These are phyloP conservation scores for Oreochromis mossambicus DNA, from an alignment of 2,797 vertebrate genomes.

Conservation along the genomic window DNA sequence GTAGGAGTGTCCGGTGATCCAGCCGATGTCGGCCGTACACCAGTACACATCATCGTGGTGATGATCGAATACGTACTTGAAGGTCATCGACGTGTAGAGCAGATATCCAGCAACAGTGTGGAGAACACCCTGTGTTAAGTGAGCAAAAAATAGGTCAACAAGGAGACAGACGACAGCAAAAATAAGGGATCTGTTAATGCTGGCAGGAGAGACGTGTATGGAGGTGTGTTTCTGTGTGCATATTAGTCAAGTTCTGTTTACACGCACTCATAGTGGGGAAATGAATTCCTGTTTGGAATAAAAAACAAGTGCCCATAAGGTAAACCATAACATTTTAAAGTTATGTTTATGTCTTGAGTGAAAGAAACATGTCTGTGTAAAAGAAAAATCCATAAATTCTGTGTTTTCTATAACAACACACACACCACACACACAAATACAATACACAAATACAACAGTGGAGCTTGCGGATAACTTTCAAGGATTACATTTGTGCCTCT, in stretches of 20 bases:
- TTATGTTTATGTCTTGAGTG: neutral
- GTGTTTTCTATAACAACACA: neutral
- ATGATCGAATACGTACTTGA: constrained; percentile 80
- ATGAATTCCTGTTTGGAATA: neutral
- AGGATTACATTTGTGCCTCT: neutral
- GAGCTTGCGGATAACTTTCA: neutral
- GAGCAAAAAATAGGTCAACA: neutral
- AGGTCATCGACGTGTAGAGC: constrained; percentile 78
- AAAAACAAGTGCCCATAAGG: neutral
- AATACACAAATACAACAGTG: neutral
- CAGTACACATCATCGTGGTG: constrained; percentile 78
- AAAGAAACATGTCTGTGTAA: neutral
- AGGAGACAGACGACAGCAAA: neutral
- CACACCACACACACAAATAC: neutral
- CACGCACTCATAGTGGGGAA: neutral
- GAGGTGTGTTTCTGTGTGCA: neutral
- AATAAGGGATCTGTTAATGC: neutral
- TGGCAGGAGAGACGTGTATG: neutral
- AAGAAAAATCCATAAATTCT: neutral
- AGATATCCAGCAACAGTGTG: constrained; percentile 79
- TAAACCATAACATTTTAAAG: neutral
- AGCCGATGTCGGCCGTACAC: constrained; percentile 83
- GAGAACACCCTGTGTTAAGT: constrained; percentile 71
- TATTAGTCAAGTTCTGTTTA: neutral
- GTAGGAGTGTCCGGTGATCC: constrained; percentile 84